Percentiles rank a stretch among this genome's conserved stretches.
phyloP scores from a whole-genome alignment of 2,888 invertebrate genomes.

The Eilema depressum region DNA sequence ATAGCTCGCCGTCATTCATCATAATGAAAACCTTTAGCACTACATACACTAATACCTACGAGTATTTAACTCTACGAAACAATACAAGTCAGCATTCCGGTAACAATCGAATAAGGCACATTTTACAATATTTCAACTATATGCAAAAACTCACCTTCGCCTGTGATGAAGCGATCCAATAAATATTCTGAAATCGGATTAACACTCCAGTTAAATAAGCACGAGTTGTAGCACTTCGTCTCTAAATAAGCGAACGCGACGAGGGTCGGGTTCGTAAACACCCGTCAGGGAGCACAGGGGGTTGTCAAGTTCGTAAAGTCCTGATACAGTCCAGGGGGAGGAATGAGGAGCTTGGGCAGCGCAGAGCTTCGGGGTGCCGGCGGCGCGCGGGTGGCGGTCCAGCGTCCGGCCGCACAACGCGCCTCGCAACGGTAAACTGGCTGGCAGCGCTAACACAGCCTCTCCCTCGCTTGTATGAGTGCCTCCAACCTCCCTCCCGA shows the following conservation, averaged over 20 bases:
- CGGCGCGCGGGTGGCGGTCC: slow-evolving; percentile 82
- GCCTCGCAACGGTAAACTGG: slow-evolving; percentile 87
- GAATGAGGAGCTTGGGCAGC: slow-evolving; percentile 50
- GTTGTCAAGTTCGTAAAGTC: slow-evolving; percentile 57
- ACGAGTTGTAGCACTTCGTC: slow-evolving; percentile 83
- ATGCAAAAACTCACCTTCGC: slow-evolving; percentile 71
- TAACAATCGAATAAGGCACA: not conserved
- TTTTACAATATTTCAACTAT: not conserved
- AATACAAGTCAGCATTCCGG: not conserved
- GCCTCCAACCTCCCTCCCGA: slow-evolving; percentile 85
- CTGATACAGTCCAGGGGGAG: slow-evolving; percentile 64
- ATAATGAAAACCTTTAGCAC: slow-evolving; percentile 29
- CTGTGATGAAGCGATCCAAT: slow-evolving; percentile 79
- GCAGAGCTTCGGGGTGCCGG: slow-evolving; percentile 75
- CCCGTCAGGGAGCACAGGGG: slow-evolving; percentile 64
- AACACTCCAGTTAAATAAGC: slow-evolving; percentile 83
- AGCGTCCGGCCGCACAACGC: slow-evolving; percentile 86
- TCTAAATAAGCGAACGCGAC: slow-evolving; percentile 68
- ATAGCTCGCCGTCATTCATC: slow-evolving; percentile 32
- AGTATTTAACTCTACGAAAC: not conserved
- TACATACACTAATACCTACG: slow-evolving; percentile 21
- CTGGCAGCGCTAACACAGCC: slow-evolving; percentile 81
- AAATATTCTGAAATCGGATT: slow-evolving; percentile 80
- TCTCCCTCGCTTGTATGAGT: slow-evolving; percentile 84
- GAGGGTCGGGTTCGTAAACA: slow-evolving; percentile 66